Percentiles rank a stretch among this genome's conserved stretches.
Conservation (phyloP, 2,113 vertebrate species). For the Probosciger aterrimus region DNA sequence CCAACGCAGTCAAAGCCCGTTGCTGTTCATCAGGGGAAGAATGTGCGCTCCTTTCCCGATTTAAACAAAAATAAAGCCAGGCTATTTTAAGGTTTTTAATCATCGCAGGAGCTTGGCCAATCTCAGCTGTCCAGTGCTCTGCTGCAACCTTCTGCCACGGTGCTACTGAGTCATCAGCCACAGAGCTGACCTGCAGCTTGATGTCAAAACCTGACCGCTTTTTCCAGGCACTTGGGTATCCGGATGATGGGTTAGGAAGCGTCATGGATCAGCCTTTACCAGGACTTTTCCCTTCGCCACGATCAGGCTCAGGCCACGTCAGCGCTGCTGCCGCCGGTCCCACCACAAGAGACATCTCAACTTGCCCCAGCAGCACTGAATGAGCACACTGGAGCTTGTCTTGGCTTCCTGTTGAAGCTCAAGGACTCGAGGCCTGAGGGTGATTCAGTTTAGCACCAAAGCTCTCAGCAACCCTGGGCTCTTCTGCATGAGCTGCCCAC, state of each 20-base stretch:
- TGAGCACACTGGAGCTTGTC: background rate
- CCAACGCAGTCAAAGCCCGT: background rate
- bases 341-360: background rate
- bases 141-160: background rate
- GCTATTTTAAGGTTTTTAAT: background rate
- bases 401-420: background rate
- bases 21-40: rapidly evolving
- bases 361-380: background rate
- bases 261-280: rapidly evolving
- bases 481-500: background rate
- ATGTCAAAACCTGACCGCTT: background rate
- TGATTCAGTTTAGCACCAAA: background rate
- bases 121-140: background rate
- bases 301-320: background rate
- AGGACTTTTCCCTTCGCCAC: background rate
- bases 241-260: rapidly evolving
- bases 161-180: background rate
- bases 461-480: background rate
- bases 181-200: background rate
- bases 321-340: background rate
- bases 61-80: background rate
- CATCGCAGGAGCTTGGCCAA: background rate
- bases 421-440: background rate
- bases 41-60: background rate
- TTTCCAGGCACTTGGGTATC: background rate